Conservation (phyloP, 2,797 vertebrate species). For the Pangasius djambal region DNA sequence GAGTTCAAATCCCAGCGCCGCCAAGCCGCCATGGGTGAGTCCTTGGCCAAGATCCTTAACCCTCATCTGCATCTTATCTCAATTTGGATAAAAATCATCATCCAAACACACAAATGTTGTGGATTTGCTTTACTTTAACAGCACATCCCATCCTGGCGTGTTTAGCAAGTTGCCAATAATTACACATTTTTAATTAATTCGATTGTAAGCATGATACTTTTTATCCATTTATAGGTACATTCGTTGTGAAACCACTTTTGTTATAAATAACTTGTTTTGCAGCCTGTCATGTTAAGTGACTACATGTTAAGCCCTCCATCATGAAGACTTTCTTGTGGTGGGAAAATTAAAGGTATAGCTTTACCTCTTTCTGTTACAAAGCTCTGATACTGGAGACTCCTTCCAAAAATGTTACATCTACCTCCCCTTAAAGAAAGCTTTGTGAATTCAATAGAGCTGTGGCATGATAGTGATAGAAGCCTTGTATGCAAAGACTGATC, state of each 20-base stretch:
- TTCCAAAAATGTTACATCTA: not conserved
- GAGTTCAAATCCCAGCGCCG: not conserved
- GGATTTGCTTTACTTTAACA: not conserved
- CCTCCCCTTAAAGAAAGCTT: not conserved
- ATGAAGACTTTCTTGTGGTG: not conserved
- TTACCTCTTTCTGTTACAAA: not conserved
- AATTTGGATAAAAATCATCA: not conserved
- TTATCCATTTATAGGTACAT: not conserved
- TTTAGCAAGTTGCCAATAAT: not conserved
- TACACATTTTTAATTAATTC: not conserved
- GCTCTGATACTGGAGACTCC: not conserved
- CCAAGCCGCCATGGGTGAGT: too few species aligned
- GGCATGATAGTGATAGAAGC: not conserved
- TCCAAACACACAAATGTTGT: not conserved
- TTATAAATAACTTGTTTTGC: not conserved
- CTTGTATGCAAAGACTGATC: not conserved
- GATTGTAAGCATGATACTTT: not conserved
- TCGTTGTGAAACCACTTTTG: not conserved
- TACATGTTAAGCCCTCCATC: not conserved
- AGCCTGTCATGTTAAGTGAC: not conserved
- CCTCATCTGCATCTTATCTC: not conserved
- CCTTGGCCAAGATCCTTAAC: not conserved
- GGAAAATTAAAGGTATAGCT: not conserved
- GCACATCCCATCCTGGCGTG: not conserved
- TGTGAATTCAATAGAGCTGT: not conserved